Conservation (phyloP, 2,797 vertebrate species). For the Ctenopoma multispine region DNA sequence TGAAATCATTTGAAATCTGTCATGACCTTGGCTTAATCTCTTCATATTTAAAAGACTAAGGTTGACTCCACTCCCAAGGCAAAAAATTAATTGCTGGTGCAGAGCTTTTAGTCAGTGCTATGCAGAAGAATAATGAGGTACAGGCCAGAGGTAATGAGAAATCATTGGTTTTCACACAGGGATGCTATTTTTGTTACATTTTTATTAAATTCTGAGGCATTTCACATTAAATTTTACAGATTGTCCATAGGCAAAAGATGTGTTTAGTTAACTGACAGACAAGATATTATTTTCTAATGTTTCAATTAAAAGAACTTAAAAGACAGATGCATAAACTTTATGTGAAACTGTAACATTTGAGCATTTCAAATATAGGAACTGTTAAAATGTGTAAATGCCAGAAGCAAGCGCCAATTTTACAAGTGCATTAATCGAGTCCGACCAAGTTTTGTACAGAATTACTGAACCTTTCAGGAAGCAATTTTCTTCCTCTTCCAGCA, state of each 20-base stretch:
- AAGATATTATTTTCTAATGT: background rate
- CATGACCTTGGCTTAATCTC: background rate
- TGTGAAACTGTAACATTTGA: background rate
- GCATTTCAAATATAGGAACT: background rate
- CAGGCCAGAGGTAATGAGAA: background rate
- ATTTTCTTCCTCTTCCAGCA: conserved; percentile 1
- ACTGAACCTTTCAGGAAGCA: conserved; percentile 3
- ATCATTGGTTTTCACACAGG: background rate
- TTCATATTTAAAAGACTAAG: background rate
- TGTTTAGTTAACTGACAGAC: too few species aligned
- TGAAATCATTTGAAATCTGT: background rate
- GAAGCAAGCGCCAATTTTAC: background rate
- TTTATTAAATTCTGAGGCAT: background rate
- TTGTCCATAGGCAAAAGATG: background rate
- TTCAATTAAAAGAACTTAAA: background rate
- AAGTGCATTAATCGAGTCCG: background rate
- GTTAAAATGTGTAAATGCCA: background rate
- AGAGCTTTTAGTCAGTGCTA: background rate
- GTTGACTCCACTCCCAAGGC: background rate
- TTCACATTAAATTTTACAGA: background rate
- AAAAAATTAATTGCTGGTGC: background rate
- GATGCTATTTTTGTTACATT: background rate
- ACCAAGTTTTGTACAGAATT: background rate
- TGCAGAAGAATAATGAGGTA: background rate
- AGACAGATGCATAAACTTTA: background rate